Base-by-base conservation (phyloP, 2,888 invertebrate species). In the Epiblema foenella region DNA sequence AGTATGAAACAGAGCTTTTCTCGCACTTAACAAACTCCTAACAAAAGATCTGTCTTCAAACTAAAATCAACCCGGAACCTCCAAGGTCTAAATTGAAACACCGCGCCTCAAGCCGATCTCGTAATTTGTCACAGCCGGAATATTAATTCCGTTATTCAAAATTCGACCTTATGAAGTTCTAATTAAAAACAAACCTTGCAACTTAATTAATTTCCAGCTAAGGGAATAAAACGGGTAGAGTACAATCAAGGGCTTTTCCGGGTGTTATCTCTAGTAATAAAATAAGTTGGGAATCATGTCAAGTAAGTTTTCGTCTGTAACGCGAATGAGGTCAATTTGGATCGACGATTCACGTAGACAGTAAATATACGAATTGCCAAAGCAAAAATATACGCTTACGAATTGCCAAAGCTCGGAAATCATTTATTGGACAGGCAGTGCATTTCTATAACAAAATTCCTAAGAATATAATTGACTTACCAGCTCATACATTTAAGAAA, bases 101-200 rank as follows among this genome's bases (percentile, higher is more conserved):
- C 12, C 39, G 37, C 17, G 11, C 18, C 51, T 51, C 57, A 37
- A 39, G n/a, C 24, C 29, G 42, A 58, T 39, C 52, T 58, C 63
- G 20, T 49, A 69, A 51, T 69, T 69, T 58, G 64, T 69, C 58
- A 52, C 64, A 52, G 52, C 39, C 15, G 12, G 64, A 69, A 58
- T 58, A 69, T 58, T 69, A 64, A 64, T 69, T 69, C 51, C 10
- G 51, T 59, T 64, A 46, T 57, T 69, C 64, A 42, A 69, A 64
- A 59, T 64, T 64, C 69, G 64, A 69, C 69, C 64, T 65, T 69
- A 69, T 59, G 58, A 69, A 65, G 64, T 69, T 69, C 64, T 69
- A 58, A 69, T 69, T 69, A 69, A 69, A 69, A 69, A 65, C 69
- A 69, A 69, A 69, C 69, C 64, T 64, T 42, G 68, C 56, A 33